Base-by-base conservation (phyloP, 2,888 invertebrate genomes). In the Scaptomyza reducta region DNA sequence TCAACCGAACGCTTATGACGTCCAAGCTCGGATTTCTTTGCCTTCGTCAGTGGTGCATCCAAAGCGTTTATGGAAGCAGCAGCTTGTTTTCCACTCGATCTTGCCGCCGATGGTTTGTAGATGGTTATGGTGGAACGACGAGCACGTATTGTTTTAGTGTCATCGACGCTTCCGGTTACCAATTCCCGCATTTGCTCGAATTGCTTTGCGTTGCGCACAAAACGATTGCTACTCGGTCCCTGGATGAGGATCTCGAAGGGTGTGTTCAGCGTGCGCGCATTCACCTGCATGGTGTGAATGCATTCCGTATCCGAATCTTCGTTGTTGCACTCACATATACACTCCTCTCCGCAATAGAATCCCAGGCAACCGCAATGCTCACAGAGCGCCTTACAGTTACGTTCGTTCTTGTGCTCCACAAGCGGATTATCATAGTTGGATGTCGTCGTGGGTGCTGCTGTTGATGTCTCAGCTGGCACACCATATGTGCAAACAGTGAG, bases 291-390 rank as follows among this genome's bases (percentile, higher is more conserved):
- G 3, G 83, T 75, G 27, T 80, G 78, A 9, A 92, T 88, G 47
- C 92, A 92, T 42, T 90, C 84, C 27, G 89, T 90, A 40, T 91
- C 90, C 3, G 87, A 78, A 33, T 86, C 85, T 7, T 90, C 88
- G n/a, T 89, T 84, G 67, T 90, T 90, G 50, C 91, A 92, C 68
- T 92, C 92, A 57, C 92, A 92, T 31, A 92, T 90, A 55, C 92
- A 92, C 63, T 92, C 92, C 61, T 92, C 92, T 3, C 92, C 92
- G 38, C 92, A 92, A 66, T 91, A 92, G 79, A 92, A 92, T 27
- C 90, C 92, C 51, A 90, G 66, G 53, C 92, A 92, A 16, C 89
- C 89, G 46, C 92, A 92, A 9, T 90, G 89, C 38, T 85, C 89
- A 40, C 92, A 92, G 3, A 92, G 82, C 0, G 87, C 72, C 54